Evolutionary conservation across 2,797 vertebrate genomes (phyloP).

Genomic region (Oreonectes daqikongensis): DNA sequence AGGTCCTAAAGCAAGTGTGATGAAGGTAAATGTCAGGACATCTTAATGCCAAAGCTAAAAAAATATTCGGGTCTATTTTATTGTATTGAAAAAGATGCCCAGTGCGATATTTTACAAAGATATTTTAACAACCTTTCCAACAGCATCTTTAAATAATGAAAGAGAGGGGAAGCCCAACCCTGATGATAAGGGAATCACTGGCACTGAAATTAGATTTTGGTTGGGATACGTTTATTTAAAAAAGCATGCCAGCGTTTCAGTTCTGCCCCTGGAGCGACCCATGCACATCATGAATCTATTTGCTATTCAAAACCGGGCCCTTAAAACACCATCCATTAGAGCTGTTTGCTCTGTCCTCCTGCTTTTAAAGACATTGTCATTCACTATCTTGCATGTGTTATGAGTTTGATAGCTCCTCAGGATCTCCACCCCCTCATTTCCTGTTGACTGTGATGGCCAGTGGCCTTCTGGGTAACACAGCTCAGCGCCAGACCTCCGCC

Average conservation of each 20-base stretch:
- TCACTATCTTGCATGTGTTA: not conserved
- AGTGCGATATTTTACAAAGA: no score
- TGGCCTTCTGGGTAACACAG: slow-evolving; percentile 30
- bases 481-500: slow-evolving; percentile 15
- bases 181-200: not conserved
- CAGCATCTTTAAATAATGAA: not conserved
- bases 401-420: slow-evolving; percentile 16
- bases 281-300: slow-evolving; percentile 9
- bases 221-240: not conserved
- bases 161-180: not conserved
- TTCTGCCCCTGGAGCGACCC: slow-evolving; percentile 22
- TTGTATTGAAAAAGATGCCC: no score
- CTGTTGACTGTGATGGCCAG: slow-evolving; percentile 36
- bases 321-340: not conserved
- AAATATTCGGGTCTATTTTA: no score
- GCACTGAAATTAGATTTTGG: slow-evolving; percentile 24
- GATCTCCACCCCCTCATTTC: not conserved
- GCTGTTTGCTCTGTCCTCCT: not conserved
- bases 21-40: no score
- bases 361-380: not conserved
- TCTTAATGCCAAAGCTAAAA: no score
- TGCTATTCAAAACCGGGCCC: slow-evolving; percentile 22
- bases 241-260: slow-evolving; percentile 16
- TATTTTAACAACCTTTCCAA: no score
- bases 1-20: no score